Evolutionary conservation across 2,797 vertebrate genomes (phyloP), one percentile per base, ranked within the genome.

Genomic region (Percopsis omiscomaycus): DNA sequence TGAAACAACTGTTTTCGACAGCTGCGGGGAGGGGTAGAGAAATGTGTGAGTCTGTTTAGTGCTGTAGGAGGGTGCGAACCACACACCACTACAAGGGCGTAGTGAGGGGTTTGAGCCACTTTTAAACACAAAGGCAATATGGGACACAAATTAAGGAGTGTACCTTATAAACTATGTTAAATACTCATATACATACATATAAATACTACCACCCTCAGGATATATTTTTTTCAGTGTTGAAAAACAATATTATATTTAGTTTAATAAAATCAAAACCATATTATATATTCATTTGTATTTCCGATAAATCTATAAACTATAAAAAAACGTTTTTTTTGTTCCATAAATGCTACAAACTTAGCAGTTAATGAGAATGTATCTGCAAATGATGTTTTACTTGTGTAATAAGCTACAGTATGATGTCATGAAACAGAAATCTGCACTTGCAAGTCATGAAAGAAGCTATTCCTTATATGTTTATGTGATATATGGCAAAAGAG

Each of bases 151-250:
- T 22, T 22, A 1, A 22, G 22, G 22, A 22, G 22, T 22, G 22
- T 22, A 22, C 22, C 22, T 22, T 22, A 22, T 22, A 22, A 22
- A 22, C 1, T 22, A 22, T 22, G 22, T 22, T 22, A 22, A 22
- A 22, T 22, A 22, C 22, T 22, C 22, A 22, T 22, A 22, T 22
- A 22, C 22, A 22, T 22, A 22, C 22, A 22, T 22, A 22, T 22
- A 37, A 37, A 37, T 22, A 37, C 15, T 30, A 71, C 77, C 44
- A 73, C 81, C 73, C 81, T 88, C 85, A 86, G 83, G 83, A 85
- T 81, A 69, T 77, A 68, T 57, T 68, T 4, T 42, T 78, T 61
- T 62, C 49, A 66, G 49, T 45, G 64, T 64, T 60, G 13, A 73
- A 73, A 64, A 51, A 64, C 60, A 57, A 59, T 78, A 56, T 71